phyloP scores from a whole-genome alignment of 2,888 invertebrate genomes.

The Ophion costatus region DNA sequence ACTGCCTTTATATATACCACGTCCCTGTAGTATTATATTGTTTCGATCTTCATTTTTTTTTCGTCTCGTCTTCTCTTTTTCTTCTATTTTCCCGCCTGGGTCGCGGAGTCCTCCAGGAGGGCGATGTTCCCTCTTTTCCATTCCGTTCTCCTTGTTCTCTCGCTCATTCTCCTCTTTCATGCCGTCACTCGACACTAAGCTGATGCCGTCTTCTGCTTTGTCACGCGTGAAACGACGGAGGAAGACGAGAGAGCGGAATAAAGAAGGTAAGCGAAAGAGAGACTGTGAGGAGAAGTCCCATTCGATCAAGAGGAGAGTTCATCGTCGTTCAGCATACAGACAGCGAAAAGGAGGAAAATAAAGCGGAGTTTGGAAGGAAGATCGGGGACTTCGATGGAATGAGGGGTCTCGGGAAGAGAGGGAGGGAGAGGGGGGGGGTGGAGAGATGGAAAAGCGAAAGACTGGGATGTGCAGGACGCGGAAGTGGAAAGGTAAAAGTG shows the following conservation, averaged over 20 bases:
- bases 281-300: constrained; percentile 40
- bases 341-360: constrained; percentile 39
- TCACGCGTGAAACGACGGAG: constrained; percentile 38
- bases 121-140: constrained; percentile 29
- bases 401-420: constrained; percentile 6
- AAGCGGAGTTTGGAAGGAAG: constrained; percentile 32
- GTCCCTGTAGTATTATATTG: constrained; percentile 52
- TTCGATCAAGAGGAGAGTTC: constrained; percentile 59
- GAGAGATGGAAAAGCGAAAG: constrained; percentile 26
- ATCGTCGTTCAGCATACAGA: constrained; percentile 51
- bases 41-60: background rate
- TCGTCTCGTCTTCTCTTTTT: constrained; percentile 25
- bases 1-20: constrained; percentile 42
- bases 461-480: constrained; percentile 48
- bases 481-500: constrained; percentile 62
- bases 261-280: constrained; percentile 10
- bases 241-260: background rate
- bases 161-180: constrained; percentile 44
- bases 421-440: background rate
- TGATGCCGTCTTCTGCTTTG: constrained; percentile 47
- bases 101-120: constrained; percentile 40
- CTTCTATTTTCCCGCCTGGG: constrained; percentile 4
- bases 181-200: constrained; percentile 60
- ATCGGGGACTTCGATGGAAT: constrained; percentile 22
- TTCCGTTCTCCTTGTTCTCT: constrained; percentile 32